Evolutionary conservation across 2,888 invertebrate genomes (phyloP).

Genomic region (Protodeltote pygarga): DNA sequence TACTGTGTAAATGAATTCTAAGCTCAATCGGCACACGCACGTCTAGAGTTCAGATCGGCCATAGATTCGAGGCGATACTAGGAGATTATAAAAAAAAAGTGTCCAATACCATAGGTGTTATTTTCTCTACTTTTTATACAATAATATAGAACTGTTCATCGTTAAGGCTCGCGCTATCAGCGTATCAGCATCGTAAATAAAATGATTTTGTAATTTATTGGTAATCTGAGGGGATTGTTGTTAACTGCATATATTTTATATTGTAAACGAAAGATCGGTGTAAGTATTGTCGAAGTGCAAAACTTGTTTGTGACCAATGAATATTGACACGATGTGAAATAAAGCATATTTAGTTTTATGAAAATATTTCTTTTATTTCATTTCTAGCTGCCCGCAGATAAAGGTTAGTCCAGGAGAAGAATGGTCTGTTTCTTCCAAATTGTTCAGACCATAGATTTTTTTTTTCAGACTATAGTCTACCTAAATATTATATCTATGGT

Average conservation of each 20-base stretch:
- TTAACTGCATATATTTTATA: constrained; percentile 84
- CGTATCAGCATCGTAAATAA: constrained; percentile 42
- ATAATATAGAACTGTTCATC: constrained; percentile 4
- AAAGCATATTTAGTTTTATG: constrained; percentile 85
- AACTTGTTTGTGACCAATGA: constrained; percentile 82
- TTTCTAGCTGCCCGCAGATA: neutral
- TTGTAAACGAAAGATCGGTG: constrained; percentile 66
- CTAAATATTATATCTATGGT: too few species aligned
- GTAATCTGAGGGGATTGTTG: constrained; percentile 74
- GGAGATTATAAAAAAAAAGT: constrained; percentile 19
- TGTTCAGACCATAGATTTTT: too few species aligned
- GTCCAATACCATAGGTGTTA: constrained; percentile 31
- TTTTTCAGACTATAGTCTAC: too few species aligned
- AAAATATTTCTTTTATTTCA: constrained; percentile 56
- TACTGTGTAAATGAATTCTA: too few species aligned
- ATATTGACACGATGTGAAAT: constrained; percentile 84
- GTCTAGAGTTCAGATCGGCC: too few species aligned
- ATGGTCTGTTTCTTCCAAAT: too few species aligned
- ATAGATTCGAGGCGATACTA: too few species aligned
- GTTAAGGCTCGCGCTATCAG: constrained; percentile 24
- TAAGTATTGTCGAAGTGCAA: constrained; percentile 73
- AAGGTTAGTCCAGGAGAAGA: neutral
- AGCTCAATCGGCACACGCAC: too few species aligned
- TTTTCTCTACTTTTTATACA: constrained; percentile 34
- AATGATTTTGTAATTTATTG: constrained; percentile 69